Percentiles rank a stretch among this genome's conserved stretches.
Evolutionary conservation across 2,113 vertebrate species (phyloP).

Genomic region (Sapayoa aenigma): DNA sequence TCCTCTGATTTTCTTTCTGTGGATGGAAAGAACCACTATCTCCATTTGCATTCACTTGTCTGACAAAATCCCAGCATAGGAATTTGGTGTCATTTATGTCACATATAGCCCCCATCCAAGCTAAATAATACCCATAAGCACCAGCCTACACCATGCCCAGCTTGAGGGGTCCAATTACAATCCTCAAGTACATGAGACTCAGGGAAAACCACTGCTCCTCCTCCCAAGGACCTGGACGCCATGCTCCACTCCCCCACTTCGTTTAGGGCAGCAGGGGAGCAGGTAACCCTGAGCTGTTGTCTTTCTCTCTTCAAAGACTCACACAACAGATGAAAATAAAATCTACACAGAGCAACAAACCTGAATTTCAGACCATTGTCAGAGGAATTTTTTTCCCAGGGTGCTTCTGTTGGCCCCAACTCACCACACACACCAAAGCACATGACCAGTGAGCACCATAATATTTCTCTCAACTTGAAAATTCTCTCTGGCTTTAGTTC

Average conservation of each 20-base stretch:
- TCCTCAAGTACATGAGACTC: neutral
- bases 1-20: neutral
- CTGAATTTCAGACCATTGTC: neutral
- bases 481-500: neutral
- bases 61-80: neutral
- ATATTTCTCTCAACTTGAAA: neutral
- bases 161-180: neutral
- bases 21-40: neutral
- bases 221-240: neutral
- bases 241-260: accelerated
- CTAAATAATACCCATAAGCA: neutral
- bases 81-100: neutral
- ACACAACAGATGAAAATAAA: neutral
- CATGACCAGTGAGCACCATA: accelerated
- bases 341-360: neutral
- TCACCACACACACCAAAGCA: neutral
- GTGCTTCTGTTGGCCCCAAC: neutral
- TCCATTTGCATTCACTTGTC: neutral
- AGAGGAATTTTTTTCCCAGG: neutral
- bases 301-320: neutral
- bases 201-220: neutral
- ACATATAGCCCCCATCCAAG: neutral
- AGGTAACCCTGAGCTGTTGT: accelerated
- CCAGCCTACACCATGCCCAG: neutral
- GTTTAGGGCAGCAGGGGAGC: neutral